Percentiles rank a stretch among this genome's conserved stretches.
Evolutionary conservation across 2,113 vertebrate species (phyloP).

Genomic region (Phoenicopterus ruber): DNA sequence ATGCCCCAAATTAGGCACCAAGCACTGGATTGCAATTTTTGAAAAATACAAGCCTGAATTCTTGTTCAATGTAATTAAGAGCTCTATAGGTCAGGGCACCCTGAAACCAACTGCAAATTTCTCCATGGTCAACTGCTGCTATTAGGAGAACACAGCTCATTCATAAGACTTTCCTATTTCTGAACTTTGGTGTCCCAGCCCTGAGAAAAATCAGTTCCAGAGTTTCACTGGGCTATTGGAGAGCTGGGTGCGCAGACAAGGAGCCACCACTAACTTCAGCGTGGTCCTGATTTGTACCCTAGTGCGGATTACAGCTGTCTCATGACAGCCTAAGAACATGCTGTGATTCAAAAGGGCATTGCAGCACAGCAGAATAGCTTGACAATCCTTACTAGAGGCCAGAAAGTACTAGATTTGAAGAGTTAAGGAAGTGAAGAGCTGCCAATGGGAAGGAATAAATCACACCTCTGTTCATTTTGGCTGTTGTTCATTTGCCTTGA

Average conservation of each 20-base stretch:
- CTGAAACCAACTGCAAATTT: background rate
- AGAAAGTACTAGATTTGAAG: background rate
- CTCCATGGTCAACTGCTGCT: background rate
- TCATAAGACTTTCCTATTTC: background rate
- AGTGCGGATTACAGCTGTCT: background rate
- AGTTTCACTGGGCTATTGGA: background rate
- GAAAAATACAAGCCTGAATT: background rate
- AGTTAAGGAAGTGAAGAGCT: conserved; percentile 4
- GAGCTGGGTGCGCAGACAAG: background rate
- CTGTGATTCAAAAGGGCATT: background rate
- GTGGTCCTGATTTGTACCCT: background rate
- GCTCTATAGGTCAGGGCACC: background rate
- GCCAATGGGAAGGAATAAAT: conserved; percentile 10
- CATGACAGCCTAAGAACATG: background rate
- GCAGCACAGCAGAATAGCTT: background rate
- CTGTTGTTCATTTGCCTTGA: conserved; percentile 29
- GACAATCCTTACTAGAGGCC: background rate
- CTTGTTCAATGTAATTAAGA: background rate
- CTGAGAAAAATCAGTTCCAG: background rate
- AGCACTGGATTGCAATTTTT: background rate
- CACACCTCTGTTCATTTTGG: background rate
- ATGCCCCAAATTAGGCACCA: background rate
- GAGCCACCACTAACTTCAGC: background rate
- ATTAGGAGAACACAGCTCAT: background rate
- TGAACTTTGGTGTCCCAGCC: background rate